Conservation (phyloP, 2,797 vertebrate species). For the Percopsis omiscomaycus region DNA sequence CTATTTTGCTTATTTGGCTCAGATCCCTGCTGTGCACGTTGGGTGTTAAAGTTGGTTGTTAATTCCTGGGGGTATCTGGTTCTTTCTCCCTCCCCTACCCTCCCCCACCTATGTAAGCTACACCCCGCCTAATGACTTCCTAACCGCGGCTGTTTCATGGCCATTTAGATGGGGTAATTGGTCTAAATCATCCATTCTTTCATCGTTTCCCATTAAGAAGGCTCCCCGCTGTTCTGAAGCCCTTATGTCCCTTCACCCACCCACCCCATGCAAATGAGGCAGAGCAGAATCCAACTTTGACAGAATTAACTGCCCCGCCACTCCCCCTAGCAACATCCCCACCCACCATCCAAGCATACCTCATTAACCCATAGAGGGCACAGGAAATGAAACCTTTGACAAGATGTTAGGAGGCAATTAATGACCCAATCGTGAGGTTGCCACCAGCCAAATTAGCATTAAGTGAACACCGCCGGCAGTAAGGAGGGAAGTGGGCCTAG, state of each 20-base stretch:
- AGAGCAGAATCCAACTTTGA: conserved; percentile 25
- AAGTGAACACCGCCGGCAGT: conserved; percentile 32
- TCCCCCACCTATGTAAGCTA: conserved; percentile 25
- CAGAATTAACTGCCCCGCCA: conserved; percentile 30
- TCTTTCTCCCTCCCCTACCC: conserved; percentile 7
- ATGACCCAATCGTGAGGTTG: conserved; percentile 60
- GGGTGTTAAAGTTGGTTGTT: not conserved
- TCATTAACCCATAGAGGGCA: conserved; percentile 62
- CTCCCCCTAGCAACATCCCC: not conserved
- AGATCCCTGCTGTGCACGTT: not conserved
- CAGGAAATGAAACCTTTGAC: conserved; percentile 64
- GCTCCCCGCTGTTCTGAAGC: conserved; percentile 28
- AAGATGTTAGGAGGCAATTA: conserved; percentile 57
- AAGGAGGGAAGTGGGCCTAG: not conserved
- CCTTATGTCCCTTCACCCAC: conserved; percentile 11
- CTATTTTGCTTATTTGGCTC: not conserved
- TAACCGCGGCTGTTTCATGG: conserved; percentile 31
- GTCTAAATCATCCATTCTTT: conserved; percentile 45
- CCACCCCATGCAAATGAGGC: conserved; percentile 50
- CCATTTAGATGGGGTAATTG: conserved; percentile 44
- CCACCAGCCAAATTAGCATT: conserved; percentile 51
- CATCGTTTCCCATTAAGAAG: conserved; percentile 22
- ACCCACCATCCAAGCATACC: conserved; percentile 20
- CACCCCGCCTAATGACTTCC: conserved; percentile 38
- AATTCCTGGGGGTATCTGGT: conserved; percentile 6